A percentile compares a stretch with the other conserved stretches of the same genome.
Conservation (phyloP, 53 echinoderm and acorn worm genomes). For the Arbacia lixula region DNA sequence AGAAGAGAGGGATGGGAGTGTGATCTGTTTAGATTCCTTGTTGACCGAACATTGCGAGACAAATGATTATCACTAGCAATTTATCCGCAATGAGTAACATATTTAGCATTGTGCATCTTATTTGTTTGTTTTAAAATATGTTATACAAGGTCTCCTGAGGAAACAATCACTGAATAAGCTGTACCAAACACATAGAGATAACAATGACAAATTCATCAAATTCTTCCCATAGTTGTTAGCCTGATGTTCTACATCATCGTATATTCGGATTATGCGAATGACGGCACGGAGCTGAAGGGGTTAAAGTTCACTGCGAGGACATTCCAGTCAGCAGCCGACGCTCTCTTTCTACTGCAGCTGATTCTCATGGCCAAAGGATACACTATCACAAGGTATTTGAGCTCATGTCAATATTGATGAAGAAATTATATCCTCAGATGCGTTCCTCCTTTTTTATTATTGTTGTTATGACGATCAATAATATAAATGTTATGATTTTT, state of each 20-base stretch:
- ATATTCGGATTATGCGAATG: slow-evolving; percentile 81
- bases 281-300: slow-evolving; percentile 65
- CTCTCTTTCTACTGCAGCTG: slow-evolving; percentile 82
- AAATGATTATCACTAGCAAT: too few species aligned
- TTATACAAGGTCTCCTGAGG: too few species aligned
- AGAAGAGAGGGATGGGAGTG: too few species aligned
- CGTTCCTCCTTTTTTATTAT: neutral
- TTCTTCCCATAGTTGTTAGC: slow-evolving; percentile 57
- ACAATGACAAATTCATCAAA: neutral
- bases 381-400: slow-evolving; percentile 96
- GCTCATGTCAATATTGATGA: too few species aligned
- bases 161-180: too few species aligned
- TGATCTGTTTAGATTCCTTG: too few species aligned
- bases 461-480: neutral
- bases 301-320: slow-evolving; percentile 69
- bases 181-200: too few species aligned
- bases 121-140: neutral
- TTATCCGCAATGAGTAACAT: too few species aligned
- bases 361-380: slow-evolving; percentile 95
- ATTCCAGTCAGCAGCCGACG: slow-evolving; percentile 72
- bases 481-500: neutral
- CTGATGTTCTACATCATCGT: slow-evolving; percentile 75
- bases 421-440: neutral
- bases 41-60: too few species aligned
- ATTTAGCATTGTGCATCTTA: too few species aligned